Evolutionary conservation across 2,888 invertebrate genomes (phyloP), one percentile per base, ranked within the genome.

Genomic region (Hipparchia semele): DNA sequence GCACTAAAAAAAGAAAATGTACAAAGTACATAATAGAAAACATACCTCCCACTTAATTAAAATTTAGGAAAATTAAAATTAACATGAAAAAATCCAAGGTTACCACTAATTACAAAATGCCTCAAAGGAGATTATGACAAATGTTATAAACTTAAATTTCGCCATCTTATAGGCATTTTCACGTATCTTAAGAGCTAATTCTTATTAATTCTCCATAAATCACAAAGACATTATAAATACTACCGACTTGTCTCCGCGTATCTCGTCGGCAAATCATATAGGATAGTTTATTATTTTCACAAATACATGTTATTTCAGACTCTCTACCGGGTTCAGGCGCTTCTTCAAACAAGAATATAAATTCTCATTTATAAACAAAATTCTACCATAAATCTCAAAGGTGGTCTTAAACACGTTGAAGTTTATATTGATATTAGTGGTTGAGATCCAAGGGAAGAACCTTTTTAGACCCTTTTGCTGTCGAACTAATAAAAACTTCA

Each of bases 311-410:
- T 74, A 67, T 74, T 74, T 68, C 67, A 72, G 72, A 53, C 68
- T 65, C 59, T 72, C 58, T 70, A 62, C 70, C 62, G 66, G 62
- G 13, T 51, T 59, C 23, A 54, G 62, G 58, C 66, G 67, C 56
- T 56, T 72, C 70, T 73, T 73, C 65, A 73, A 73, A 75, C 60
- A 75, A 68, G 73, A 59, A 68, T 64, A 75, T 75, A 73, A 73
- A 72, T 68, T 73, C 70, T 75, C 70, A 33, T 68, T 59, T 59
- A 68, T 60, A 68, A 59, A 68, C 68, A 60, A 59, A 60, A 49
- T 59, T 60, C 51, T 59, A 49, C 65, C 53, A 65, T 65, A 65
- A 65, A 49, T 73, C 70, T 72, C 72, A 70, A 62, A 59, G 74
- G 74, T 70, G 74, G 74, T 74, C 72, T 67, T 67, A 67, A 67